Percentiles rank a stretch among this genome's conserved stretches.
phyloP scores from a whole-genome alignment of 2,113 vertebrate species.

The Hypocryptadius cinnamomeus region DNA sequence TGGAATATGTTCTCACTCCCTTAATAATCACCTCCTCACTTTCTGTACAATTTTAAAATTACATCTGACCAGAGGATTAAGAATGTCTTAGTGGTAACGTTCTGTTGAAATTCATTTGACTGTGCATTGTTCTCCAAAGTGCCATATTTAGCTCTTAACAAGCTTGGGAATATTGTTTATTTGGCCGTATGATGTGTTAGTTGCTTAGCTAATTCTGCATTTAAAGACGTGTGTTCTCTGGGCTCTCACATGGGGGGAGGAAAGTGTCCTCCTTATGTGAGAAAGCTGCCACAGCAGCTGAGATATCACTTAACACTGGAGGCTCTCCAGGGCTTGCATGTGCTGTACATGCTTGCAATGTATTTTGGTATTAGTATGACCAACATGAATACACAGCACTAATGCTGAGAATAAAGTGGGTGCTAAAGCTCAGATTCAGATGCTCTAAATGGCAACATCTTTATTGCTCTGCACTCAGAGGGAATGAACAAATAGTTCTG shows the following conservation, averaged over 20 bases:
- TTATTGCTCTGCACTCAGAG: neutral
- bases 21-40: constrained; percentile 5
- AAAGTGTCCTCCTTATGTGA: constrained; percentile 33
- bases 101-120: neutral
- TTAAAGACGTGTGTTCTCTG: neutral
- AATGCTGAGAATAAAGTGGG: neutral
- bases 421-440: constrained; percentile 11
- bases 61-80: neutral
- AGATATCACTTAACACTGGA: constrained; percentile 36
- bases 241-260: neutral
- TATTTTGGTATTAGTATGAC: constrained; percentile 27
- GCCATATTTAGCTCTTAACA: constrained; percentile 11
- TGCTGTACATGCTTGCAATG: neutral
- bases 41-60: neutral
- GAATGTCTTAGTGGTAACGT: neutral
- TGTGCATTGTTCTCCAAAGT: constrained; percentile 19
- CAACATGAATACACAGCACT: neutral
- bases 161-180: constrained; percentile 24
- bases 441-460: neutral
- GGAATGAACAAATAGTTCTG: neutral
- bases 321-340: constrained; percentile 29
- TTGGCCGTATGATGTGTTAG: constrained; percentile 31
- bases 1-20: neutral
- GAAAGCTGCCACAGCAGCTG: constrained; percentile 48
- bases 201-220: constrained; percentile 23